Evolutionary conservation across 35 echinoderm and acorn worm species (phyloP).

Genomic region (Amphiura filiformis): DNA sequence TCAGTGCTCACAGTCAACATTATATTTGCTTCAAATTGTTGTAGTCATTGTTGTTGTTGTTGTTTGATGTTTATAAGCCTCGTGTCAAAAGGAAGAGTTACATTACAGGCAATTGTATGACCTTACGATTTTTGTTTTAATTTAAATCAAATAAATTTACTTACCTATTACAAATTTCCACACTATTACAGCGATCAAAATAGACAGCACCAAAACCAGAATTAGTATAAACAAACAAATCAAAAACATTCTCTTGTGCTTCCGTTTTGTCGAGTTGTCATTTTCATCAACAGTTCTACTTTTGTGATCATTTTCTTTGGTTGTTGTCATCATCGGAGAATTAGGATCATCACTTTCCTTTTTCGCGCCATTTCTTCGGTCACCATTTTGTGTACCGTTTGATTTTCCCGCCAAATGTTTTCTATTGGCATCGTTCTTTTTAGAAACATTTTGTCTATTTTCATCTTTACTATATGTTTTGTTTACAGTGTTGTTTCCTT

Average conservation of each 20-base stretch:
- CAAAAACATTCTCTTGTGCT: neutral
- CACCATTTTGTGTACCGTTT: neutral
- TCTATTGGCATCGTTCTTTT: neutral
- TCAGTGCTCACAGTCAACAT: too few species aligned
- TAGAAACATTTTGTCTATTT: neutral
- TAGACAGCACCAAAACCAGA: neutral
- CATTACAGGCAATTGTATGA: too few species aligned
- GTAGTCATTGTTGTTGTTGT: too few species aligned
- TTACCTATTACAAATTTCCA: neutral
- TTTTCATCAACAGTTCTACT: neutral
- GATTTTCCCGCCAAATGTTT: neutral
- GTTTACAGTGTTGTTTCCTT: neutral
- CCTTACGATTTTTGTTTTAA: too few species aligned
- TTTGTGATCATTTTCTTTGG: neutral
- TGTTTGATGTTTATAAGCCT: too few species aligned
- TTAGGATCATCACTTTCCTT: neutral
- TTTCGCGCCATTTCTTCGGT: neutral
- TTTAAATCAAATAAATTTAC: neutral
- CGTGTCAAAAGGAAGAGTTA: too few species aligned
- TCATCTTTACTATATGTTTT: neutral
- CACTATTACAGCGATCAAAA: neutral
- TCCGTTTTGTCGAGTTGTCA: neutral
- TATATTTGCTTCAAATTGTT: too few species aligned
- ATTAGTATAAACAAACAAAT: neutral
- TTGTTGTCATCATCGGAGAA: neutral